These are phyloP conservation scores for Menura novaehollandiae DNA, from an alignment of 2,113 vertebrate species.

Conservation along the genomic window DNA sequence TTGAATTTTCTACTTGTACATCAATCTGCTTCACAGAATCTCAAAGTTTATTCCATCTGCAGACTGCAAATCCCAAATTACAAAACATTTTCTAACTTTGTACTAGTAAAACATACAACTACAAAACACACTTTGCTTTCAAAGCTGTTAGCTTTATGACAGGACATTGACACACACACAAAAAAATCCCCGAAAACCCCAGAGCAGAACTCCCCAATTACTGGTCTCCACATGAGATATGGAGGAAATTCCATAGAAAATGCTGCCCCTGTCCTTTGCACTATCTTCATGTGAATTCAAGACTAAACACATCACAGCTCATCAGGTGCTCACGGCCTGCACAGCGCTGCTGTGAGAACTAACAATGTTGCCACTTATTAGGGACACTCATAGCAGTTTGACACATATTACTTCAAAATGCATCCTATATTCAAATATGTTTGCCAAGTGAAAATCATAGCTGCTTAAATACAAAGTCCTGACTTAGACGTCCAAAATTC, in stretches of 20 bases:
- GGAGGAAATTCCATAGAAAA: background rate
- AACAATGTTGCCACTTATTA: background rate
- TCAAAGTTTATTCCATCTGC: background rate
- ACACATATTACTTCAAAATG: slow-evolving; percentile 26
- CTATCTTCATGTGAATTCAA: background rate
- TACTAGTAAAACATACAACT: background rate
- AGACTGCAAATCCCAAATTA: background rate
- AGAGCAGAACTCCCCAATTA: background rate
- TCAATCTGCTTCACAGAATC: background rate
- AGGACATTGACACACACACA: background rate
- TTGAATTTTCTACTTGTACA: background rate
- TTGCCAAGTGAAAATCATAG: background rate
- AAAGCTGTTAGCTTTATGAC: background rate
- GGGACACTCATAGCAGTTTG: background rate
- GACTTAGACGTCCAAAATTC: background rate
- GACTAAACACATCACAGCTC: background rate
- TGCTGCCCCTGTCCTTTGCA: background rate
- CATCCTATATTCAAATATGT: background rate
- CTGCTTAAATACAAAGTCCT: background rate
- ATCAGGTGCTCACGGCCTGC: background rate
- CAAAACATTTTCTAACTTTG: background rate
- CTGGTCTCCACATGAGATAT: background rate
- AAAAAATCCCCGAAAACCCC: background rate
- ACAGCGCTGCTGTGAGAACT: slow-evolving; percentile 9
- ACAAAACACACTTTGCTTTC: background rate